A percentile compares a stretch with the other conserved stretches of the same genome.
Conservation (phyloP, 2,113 vertebrate species). For the Peromyscus maniculatus region DNA sequence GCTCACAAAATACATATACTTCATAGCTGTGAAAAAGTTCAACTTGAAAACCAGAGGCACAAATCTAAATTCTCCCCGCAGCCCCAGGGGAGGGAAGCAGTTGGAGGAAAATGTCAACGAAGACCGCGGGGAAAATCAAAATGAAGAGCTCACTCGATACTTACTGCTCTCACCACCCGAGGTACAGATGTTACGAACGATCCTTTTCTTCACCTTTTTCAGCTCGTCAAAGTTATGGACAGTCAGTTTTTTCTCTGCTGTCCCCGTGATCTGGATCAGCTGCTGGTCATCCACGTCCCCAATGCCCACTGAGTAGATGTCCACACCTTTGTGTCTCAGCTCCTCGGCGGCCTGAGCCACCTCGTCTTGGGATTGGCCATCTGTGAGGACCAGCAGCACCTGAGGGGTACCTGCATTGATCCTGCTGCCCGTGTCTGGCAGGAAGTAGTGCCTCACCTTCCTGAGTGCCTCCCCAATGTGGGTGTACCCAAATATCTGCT, state of each 20-base stretch:
- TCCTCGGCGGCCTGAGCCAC: slow-evolving; percentile 76
- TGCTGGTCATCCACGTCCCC: slow-evolving; percentile 77
- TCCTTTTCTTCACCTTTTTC: slow-evolving; percentile 81
- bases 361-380: slow-evolving; percentile 80
- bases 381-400: slow-evolving; percentile 84
- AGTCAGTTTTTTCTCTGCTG: slow-evolving; percentile 68
- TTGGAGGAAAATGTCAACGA: neutral
- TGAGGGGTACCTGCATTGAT: slow-evolving; percentile 77
- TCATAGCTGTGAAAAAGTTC: neutral
- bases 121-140: neutral
- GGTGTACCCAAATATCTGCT: slow-evolving; percentile 77
- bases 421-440: slow-evolving; percentile 73
- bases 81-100: neutral
- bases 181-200: slow-evolving; percentile 82
- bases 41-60: neutral
- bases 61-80: neutral
- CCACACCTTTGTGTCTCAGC: slow-evolving; percentile 79
- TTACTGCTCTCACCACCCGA: slow-evolving; percentile 75
- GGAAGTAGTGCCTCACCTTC: slow-evolving; percentile 72
- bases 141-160: neutral
- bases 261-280: slow-evolving; percentile 83
- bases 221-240: slow-evolving; percentile 79
- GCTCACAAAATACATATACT: neutral
- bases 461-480: slow-evolving; percentile 77
- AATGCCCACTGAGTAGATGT: slow-evolving; percentile 83